Conservation (phyloP, 2,888 invertebrate species). For the Emmelina monodactyla region DNA sequence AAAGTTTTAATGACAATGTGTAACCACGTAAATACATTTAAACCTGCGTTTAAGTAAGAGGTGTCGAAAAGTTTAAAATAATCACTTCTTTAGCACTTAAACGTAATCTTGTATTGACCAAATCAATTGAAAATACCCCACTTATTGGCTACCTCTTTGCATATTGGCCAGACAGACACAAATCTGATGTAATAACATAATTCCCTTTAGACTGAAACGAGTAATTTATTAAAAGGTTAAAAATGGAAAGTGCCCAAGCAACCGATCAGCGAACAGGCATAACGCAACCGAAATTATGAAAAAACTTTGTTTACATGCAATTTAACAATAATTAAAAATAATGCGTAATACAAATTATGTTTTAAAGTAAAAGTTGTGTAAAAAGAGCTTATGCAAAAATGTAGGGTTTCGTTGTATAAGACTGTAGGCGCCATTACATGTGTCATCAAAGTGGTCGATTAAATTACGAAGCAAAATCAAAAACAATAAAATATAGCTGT, state of each 20-base stretch:
- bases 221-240: conserved; percentile 42
- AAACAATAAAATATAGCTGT: conserved; percentile 4
- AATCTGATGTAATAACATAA: neutral
- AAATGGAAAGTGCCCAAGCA: conserved; percentile 37
- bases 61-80: neutral
- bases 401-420: too few species aligned
- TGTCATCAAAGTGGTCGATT: too few species aligned
- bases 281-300: conserved; percentile 12
- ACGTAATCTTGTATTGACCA: neutral
- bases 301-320: conserved; percentile 20
- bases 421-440: conserved; percentile 29
- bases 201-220: conserved; percentile 22
- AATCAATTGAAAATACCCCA: neutral
- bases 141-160: neutral
- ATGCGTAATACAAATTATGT: conserved; percentile 9
- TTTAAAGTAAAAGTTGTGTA: conserved; percentile 11
- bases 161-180: neutral
- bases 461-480: conserved; percentile 1
- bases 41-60: neutral
- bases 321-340: conserved; percentile 4
- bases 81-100: neutral
- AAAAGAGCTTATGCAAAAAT: conserved; percentile 21
- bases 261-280: conserved; percentile 7
- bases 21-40: too few species aligned
- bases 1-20: too few species aligned